Percentiles rank a stretch among this genome's conserved stretches.
Conservation (phyloP, 2,888 invertebrate species). For the Synergus gifuensis region DNA sequence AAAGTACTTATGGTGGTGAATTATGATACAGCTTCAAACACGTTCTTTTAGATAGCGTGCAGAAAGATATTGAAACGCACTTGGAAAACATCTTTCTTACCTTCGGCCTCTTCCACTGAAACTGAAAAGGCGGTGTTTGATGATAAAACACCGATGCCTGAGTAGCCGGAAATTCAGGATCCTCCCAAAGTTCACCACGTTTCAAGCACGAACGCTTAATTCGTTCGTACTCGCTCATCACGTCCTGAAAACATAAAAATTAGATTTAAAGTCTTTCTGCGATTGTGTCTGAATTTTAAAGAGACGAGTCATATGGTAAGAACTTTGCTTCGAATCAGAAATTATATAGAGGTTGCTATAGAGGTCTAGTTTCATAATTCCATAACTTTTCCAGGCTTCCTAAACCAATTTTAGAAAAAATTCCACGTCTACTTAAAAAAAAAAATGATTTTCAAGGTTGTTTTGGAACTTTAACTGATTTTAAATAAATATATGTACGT, state of each 20-base stretch:
- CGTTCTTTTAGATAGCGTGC: not conserved
- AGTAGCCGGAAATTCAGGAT: constrained; percentile 93
- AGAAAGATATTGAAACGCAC: not conserved
- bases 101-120: constrained; percentile 93
- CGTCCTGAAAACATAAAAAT: constrained; percentile 70
- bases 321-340: no score
- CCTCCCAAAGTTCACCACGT: constrained; percentile 91
- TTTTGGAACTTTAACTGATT: no score
- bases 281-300: not conserved
- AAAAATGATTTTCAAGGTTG: no score
- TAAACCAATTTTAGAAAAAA: no score
- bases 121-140: constrained; percentile 95
- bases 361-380: no score
- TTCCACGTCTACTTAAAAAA: no score
- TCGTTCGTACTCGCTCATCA: constrained; percentile 91
- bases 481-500: no score
- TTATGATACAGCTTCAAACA: not conserved
- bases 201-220: constrained; percentile 89
- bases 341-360: no score
- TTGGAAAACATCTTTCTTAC: constrained; percentile 77
- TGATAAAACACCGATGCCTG: constrained; percentile 95
- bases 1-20: not conserved
- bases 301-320: no score
- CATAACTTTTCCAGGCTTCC: no score
- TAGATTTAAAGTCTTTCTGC: constrained; percentile 5